These are phyloP conservation scores for Cyprinodon diabolis DNA, from an alignment of 2,797 vertebrate genomes.

Conservation along the genomic window DNA sequence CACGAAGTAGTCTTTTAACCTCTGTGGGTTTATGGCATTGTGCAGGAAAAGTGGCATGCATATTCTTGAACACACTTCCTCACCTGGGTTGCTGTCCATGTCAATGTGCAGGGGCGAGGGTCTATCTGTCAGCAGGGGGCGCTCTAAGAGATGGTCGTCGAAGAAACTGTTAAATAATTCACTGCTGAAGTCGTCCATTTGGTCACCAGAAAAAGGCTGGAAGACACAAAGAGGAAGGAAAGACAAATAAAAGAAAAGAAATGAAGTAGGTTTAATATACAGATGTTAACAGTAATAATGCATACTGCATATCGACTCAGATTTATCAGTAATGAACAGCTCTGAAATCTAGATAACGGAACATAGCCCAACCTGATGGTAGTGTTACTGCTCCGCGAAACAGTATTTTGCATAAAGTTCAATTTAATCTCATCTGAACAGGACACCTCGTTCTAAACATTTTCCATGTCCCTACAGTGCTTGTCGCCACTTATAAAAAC, in stretches of 20 bases:
- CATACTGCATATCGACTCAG: too few relatives aligned
- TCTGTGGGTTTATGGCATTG: neutral
- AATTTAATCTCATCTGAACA: neutral
- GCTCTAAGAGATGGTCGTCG: constrained; percentile 90
- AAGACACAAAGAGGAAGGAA: constrained; percentile 18
- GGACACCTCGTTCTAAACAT: too few relatives aligned
- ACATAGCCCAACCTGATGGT: neutral
- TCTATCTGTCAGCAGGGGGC: constrained; percentile 88
- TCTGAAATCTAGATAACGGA: too few relatives aligned
- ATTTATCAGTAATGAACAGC: too few relatives aligned
- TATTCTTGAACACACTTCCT: constrained; percentile 1
- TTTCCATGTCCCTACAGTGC: neutral
- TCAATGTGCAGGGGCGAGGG: constrained; percentile 93
- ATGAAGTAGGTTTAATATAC: neutral
- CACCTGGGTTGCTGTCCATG: constrained; percentile 85
- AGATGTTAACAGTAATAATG: too few relatives aligned
- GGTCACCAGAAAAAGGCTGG: constrained; percentile 92
- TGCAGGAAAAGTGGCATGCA: neutral
- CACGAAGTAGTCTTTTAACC: neutral
- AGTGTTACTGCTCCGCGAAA: neutral
- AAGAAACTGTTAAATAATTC: constrained; percentile 99
- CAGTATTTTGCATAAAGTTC: neutral
- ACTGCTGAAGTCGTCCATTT: constrained; percentile 98
- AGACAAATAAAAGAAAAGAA: too few relatives aligned
- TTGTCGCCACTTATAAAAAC: too few relatives aligned